Evolutionary conservation across 2,888 invertebrate genomes (phyloP).

Genomic region (Plebejus anna): DNA sequence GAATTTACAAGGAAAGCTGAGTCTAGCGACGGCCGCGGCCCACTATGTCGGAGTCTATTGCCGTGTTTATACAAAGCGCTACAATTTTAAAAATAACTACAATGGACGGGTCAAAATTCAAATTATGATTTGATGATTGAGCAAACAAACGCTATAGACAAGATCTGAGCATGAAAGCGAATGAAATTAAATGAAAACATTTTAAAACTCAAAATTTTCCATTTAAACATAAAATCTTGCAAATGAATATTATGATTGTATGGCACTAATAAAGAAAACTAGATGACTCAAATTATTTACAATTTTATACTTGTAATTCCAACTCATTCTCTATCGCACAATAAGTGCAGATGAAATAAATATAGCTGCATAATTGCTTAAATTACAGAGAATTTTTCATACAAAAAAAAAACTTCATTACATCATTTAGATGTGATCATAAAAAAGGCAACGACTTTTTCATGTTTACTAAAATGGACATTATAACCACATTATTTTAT

Average conservation of each 20-base stretch:
- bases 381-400: background rate
- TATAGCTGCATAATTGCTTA: background rate
- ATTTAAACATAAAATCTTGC: background rate
- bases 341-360: background rate
- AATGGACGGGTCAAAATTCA: slow-evolving; percentile 62
- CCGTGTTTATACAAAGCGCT: slow-evolving; percentile 31
- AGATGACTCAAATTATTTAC: slow-evolving; percentile 12
- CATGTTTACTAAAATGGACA: background rate
- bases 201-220: background rate
- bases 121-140: slow-evolving; percentile 50
- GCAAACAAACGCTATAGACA: slow-evolving; percentile 43
- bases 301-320: background rate
- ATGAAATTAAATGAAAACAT: slow-evolving; percentile 1
- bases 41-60: slow-evolving; percentile 30
- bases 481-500: background rate
- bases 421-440: background rate
- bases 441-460: background rate
- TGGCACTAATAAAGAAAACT: slow-evolving; percentile 31
- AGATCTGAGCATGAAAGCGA: slow-evolving; percentile 9
- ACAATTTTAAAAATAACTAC: slow-evolving; percentile 45
- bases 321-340: background rate
- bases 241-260: slow-evolving; percentile 23
- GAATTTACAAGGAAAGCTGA: slow-evolving; percentile 44
- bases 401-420: background rate
- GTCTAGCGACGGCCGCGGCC: slow-evolving; percentile 15